phyloP scores from a whole-genome alignment of 2,113 vertebrate genomes.

The Donacobius atricapilla region DNA sequence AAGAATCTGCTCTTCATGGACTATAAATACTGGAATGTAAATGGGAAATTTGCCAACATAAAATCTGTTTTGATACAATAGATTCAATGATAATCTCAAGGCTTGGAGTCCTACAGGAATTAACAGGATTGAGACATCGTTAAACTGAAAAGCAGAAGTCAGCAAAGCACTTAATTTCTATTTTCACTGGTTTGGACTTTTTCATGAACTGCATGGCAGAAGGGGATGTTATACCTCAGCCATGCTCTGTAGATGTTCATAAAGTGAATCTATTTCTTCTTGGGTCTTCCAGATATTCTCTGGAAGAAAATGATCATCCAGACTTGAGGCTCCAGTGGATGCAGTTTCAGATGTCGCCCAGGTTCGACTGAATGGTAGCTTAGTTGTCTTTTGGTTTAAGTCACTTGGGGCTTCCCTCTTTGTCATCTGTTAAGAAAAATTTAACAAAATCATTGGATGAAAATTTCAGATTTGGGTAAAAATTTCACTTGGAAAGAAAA shows the following conservation, averaged over 20 bases:
- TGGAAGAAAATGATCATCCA: slow-evolving; percentile 78
- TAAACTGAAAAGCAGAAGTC: background rate
- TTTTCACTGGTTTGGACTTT: background rate
- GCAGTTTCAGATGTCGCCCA: slow-evolving; percentile 63
- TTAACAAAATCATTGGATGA: background rate
- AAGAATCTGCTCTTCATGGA: background rate
- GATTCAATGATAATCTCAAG: background rate
- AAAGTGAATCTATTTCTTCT: slow-evolving; percentile 73
- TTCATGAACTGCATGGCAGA: background rate
- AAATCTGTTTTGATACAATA: background rate
- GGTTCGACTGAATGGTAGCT: slow-evolving; percentile 59
- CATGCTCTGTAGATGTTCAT: slow-evolving; percentile 68
- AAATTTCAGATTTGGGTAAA: background rate
- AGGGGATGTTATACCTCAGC: slow-evolving; percentile 72
- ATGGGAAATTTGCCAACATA: background rate
- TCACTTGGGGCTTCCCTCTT: background rate
- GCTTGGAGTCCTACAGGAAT: background rate
- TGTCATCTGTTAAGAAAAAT: slow-evolving; percentile 31
- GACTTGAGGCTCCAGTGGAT: background rate
- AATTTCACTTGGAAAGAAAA: background rate
- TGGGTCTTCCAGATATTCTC: slow-evolving; percentile 78
- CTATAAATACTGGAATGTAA: background rate
- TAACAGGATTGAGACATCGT: background rate
- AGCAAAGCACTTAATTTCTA: background rate
- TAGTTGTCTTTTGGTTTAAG: slow-evolving; percentile 41